Evolutionary conservation across 2,888 invertebrate genomes (phyloP), one percentile per base, ranked within the genome.

Genomic region (Cheilosia grossa): DNA sequence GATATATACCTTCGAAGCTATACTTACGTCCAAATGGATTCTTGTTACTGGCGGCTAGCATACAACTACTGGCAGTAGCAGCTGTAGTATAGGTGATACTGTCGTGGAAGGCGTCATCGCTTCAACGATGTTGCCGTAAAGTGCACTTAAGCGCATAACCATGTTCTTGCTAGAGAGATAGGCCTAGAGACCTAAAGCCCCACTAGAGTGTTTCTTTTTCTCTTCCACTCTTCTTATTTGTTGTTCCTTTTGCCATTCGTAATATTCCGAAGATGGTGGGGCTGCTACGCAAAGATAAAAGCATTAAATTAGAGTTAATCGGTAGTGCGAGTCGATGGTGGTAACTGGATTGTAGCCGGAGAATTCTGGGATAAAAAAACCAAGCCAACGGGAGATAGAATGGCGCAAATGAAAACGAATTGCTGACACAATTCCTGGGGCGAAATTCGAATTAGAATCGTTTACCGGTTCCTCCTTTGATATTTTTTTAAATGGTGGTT

Each of bases 141-240:
- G 66, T 67, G 78, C 82, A 78, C 67, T 73, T 82, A 82, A 82
- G 78, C 78, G 63, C 78, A 78, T 78, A 82, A 78, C 61, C 78
- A 82, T 82, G 82, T 82, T 78, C 82, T 82, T 19, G 63, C 15
- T 49, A 56, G n/a, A 72, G 66, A 27, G 49, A 73, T 82, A 78
- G 78, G 82, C 82, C 82, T 78, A 82, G 73, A 82, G 82, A 82
- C 82, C 82, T 82, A 82, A 67, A 82, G 82, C 82, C 82, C 82
- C 82, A 82, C 78, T 67, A 73, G 63, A 78, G 73, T 69, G 78
- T 70, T 21, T 59, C 44, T 63, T 24, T 53, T 47, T 61, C 53
- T 24, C 47, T 47, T 61, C 53, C 19, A 6, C 27, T 40, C 30
- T 37, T 67, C 21, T 49, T 51, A 42, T 49, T 27, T 27, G 6